Evolutionary conservation across 2,797 vertebrate genomes (phyloP).

Genomic region (Lophius americanus): DNA sequence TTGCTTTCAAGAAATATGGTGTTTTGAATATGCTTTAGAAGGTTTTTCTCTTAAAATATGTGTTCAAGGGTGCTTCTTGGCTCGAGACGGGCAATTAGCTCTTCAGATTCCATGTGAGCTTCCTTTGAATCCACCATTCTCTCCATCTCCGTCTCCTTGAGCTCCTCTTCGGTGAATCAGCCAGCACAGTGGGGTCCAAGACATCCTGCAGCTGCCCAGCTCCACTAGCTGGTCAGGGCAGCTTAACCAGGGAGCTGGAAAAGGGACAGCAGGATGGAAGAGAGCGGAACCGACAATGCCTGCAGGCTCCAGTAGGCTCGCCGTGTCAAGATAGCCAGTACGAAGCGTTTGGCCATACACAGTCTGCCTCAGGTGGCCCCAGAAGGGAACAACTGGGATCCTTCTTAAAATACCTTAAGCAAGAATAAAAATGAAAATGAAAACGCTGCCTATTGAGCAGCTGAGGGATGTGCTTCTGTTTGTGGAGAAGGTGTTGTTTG

Average conservation of each 20-base stretch:
- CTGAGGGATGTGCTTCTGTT: conserved; percentile 47
- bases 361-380: conserved; percentile 44
- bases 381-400: conserved; percentile 24
- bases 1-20: background rate
- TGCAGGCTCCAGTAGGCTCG: conserved; percentile 20
- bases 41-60: conserved; percentile 8
- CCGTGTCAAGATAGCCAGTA: conserved; percentile 44
- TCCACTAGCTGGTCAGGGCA: conserved; percentile 71
- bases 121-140: conserved; percentile 36
- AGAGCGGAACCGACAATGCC: conserved; percentile 34
- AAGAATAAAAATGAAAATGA: conserved; percentile 26
- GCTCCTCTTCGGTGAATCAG: conserved; percentile 42
- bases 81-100: conserved; percentile 35
- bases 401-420: conserved; percentile 52
- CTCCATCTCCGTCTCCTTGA: conserved; percentile 29
- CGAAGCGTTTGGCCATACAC: conserved; percentile 33
- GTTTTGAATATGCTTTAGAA: background rate
- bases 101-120: conserved; percentile 23
- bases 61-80: conserved; percentile 24
- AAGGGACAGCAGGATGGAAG: conserved; percentile 28
- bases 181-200: conserved; percentile 59
- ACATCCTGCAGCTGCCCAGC: conserved; percentile 62
- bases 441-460: conserved; percentile 26
- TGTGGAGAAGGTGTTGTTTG: conserved; percentile 49
- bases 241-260: conserved; percentile 38